A percentile compares a stretch with the other conserved stretches of the same genome.
These are phyloP conservation scores for Leptodactylus fallax DNA, from an alignment of 2,797 vertebrate genomes.

Conservation along the genomic window DNA sequence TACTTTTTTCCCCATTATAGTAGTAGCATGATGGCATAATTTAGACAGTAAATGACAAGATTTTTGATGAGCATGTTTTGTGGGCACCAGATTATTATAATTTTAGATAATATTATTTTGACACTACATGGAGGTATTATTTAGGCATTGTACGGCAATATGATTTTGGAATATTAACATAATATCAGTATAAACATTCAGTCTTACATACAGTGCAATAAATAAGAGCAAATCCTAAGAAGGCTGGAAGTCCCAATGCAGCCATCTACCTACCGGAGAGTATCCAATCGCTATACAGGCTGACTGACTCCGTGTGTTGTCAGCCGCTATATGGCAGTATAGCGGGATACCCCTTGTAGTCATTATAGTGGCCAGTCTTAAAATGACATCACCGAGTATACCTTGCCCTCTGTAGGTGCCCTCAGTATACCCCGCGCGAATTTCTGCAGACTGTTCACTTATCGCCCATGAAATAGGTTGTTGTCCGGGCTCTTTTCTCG, in stretches of 20 bases:
- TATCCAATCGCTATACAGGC: not conserved
- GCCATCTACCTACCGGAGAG: conserved; percentile 2
- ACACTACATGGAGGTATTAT: too few species aligned
- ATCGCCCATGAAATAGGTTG: not conserved
- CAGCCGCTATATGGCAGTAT: conserved; percentile 9
- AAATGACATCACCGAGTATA: not conserved
- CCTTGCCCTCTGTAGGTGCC: not conserved
- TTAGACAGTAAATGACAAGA: too few species aligned
- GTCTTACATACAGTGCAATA: too few species aligned
- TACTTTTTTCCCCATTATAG: too few species aligned
- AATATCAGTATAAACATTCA: too few species aligned
- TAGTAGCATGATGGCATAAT: too few species aligned
- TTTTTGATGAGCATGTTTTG: too few species aligned
- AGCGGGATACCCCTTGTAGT: not conserved
- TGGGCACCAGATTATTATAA: too few species aligned
- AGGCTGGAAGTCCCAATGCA: conserved; percentile 14
- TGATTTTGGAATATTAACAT: too few species aligned
- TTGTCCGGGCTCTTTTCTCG: not conserved
- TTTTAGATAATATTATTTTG: too few species aligned
- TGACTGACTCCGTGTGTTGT: not conserved
- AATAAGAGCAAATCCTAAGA: not conserved
- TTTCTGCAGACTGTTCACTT: conserved; percentile 19
- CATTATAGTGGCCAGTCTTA: not conserved
- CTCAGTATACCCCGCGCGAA: conserved; percentile 17
- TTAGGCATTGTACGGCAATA: too few species aligned